Conservation (phyloP, 2,888 invertebrate species). For the Neoaliturus tenellus region DNA sequence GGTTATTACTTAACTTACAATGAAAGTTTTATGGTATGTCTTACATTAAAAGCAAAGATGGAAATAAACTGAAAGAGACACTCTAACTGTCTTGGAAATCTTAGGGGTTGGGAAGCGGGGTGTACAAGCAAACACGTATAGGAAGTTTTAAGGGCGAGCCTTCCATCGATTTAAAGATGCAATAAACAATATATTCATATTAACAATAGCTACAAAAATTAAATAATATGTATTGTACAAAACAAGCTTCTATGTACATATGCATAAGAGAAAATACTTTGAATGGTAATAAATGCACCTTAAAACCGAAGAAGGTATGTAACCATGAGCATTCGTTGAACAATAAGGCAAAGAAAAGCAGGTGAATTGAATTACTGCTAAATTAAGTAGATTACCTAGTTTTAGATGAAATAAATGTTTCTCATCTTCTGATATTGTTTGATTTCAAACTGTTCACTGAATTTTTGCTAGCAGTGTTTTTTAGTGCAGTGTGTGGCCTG, state of each 20-base stretch:
- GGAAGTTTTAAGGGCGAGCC: not conserved
- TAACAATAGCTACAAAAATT: slow-evolving; percentile 24
- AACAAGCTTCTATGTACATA: slow-evolving; percentile 36
- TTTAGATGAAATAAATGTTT: not conserved
- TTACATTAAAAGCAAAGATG: not conserved
- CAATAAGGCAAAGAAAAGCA: slow-evolving; percentile 37
- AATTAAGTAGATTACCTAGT: slow-evolving; percentile 28
- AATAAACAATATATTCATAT: not conserved
- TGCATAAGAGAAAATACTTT: slow-evolving; percentile 19
- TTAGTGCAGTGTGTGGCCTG: not conserved
- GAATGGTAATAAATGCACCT: slow-evolving; percentile 36
- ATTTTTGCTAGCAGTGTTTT: slow-evolving; percentile 3
- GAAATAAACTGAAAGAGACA: not conserved
- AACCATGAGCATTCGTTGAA: not conserved
- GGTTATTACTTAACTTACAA: not conserved
- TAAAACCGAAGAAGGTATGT: not conserved
- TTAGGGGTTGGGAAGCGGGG: not conserved
- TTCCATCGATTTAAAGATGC: slow-evolving; percentile 7
- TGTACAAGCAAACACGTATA: not conserved
- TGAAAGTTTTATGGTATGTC: not conserved
- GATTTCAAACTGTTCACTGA: slow-evolving; percentile 20
- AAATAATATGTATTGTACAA: slow-evolving; percentile 34
- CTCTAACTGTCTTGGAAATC: not conserved
- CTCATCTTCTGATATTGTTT: slow-evolving; percentile 39
- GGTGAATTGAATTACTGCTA: not conserved